A percentile compares a stretch with the other conserved stretches of the same genome.
Conservation (phyloP, 1,140 invertebrate genomes). For the Solenopsis fugax region DNA sequence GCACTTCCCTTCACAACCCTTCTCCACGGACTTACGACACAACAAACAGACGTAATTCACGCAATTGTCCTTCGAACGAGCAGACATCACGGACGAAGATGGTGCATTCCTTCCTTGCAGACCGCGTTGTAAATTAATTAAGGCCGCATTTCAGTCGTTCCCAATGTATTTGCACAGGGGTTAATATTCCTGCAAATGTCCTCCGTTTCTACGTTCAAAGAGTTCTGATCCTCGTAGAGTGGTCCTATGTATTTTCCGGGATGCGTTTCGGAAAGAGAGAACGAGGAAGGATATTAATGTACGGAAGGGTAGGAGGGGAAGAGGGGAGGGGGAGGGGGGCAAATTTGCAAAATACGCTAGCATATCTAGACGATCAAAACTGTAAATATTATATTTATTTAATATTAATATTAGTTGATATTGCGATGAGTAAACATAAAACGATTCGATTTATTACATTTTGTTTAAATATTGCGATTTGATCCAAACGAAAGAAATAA, state of each 20-base stretch:
- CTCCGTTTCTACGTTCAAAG: conserved; percentile 4
- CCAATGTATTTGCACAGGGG: conserved; percentile 53
- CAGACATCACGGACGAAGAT: conserved; percentile 48
- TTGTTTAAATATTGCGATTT: background rate
- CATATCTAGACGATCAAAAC: background rate
- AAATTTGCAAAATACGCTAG: conserved; percentile 32
- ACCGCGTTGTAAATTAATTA: conserved; percentile 62
- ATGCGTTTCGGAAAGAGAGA: background rate
- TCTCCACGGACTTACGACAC: conserved; percentile 74
- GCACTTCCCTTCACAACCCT: conserved; percentile 65
- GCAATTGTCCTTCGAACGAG: conserved; percentile 74
- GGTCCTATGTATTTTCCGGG: conserved; percentile 4
- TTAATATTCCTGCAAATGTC: conserved; percentile 53
- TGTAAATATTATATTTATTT: background rate
- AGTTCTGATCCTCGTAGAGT: conserved; percentile 47
- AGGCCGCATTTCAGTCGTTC: conserved; percentile 55
- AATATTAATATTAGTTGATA: background rate
- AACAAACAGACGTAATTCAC: conserved; percentile 78
- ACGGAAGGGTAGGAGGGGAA: background rate
- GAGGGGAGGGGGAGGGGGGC: background rate
- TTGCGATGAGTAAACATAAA: background rate
- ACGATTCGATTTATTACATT: background rate
- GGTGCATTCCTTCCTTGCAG: conserved; percentile 55
- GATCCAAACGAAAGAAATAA: background rate
- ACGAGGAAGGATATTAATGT: conserved; percentile 42